phyloP scores from a whole-genome alignment of 1,140 invertebrate genomes.

The Papilio machaon region DNA sequence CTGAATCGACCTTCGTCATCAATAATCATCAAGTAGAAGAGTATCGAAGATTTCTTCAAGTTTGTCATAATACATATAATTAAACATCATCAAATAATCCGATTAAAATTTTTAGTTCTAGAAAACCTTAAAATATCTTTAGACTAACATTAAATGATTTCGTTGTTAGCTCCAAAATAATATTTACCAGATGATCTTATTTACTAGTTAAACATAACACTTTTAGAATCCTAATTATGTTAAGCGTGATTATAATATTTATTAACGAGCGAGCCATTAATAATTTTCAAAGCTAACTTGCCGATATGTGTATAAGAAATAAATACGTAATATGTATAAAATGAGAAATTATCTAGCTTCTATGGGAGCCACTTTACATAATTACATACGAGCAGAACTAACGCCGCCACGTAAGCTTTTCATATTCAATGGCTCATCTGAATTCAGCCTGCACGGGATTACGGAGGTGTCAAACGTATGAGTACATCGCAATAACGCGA shows the following conservation, averaged over 20 bases:
- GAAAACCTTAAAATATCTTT: too few species aligned
- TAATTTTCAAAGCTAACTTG: not conserved
- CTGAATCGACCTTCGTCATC: too few species aligned
- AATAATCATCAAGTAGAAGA: too few species aligned
- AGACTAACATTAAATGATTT: too few species aligned
- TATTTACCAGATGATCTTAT: too few species aligned
- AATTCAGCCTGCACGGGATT: conserved; percentile 28
- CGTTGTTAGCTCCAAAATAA: too few species aligned
- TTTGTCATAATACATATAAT: too few species aligned
- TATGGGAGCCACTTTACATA: conserved; percentile 6
- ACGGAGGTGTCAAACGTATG: conserved; percentile 26
- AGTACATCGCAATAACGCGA: not conserved
- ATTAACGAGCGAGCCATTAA: too few species aligned
- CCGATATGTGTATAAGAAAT: not conserved
- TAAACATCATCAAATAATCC: too few species aligned
- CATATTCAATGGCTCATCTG: conserved; percentile 29
- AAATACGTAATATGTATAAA: not conserved
- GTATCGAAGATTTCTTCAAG: too few species aligned
- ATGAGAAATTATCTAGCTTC: not conserved
- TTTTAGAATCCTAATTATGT: not conserved
- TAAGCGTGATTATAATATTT: not conserved
- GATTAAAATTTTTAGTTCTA: too few species aligned
- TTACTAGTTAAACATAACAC: not conserved
- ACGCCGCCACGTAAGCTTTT: not conserved
- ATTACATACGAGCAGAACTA: conserved; percentile 1